Conservation (phyloP, 2,888 invertebrate genomes). For the Panzeria rudis region DNA sequence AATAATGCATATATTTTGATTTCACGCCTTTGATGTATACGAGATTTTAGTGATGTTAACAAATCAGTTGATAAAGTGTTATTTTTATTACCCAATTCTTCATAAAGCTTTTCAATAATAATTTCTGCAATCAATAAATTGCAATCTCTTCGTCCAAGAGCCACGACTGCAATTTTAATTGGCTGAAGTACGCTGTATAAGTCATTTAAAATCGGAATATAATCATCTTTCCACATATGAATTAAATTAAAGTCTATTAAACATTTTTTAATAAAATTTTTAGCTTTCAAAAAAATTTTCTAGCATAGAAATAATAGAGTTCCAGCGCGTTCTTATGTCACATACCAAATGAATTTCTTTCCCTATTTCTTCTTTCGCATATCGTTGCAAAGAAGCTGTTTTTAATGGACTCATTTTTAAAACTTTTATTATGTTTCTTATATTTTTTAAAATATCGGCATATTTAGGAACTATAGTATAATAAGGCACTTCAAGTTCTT, state of each 20-base stretch:
- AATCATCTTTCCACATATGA: no score
- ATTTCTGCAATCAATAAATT: slow-evolving; percentile 12
- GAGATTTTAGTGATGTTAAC: not conserved
- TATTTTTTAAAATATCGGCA: no score
- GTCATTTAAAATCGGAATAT: not conserved
- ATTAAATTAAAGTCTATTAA: no score
- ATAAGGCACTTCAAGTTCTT: no score
- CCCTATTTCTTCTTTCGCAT: no score
- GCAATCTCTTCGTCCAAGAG: not conserved
- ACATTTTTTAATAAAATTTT: no score
- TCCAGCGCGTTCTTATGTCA: not conserved
- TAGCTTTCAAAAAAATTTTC: no score
- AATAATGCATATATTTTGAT: not conserved
- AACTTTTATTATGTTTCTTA: no score
- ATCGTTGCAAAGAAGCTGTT: no score
- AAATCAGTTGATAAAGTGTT: not conserved
- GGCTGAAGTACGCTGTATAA: not conserved
- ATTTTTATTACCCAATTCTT: not conserved
- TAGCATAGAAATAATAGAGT: no score
- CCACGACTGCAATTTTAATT: not conserved
- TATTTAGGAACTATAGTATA: no score
- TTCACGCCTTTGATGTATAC: not conserved
- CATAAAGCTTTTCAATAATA: slow-evolving; percentile 3
- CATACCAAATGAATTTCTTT: no score
- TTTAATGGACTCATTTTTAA: not conserved